A percentile compares a stretch with the other conserved stretches of the same genome.
Conservation (phyloP, 2,888 invertebrate species). For the Steinernema scapterisci region DNA sequence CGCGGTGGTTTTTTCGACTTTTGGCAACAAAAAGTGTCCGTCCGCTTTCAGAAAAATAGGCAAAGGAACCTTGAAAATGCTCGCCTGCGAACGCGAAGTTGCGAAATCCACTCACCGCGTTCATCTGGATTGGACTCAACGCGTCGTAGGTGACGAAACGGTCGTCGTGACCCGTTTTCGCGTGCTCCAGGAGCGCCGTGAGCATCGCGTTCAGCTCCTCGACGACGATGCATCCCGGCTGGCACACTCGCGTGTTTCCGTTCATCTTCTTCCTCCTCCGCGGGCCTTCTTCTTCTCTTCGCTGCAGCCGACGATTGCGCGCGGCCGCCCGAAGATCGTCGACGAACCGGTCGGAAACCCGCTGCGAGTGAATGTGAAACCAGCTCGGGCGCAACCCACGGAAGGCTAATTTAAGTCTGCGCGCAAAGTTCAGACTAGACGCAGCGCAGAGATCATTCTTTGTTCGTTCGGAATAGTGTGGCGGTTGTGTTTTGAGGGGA, state of each 20-base stretch:
- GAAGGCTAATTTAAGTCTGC: neutral
- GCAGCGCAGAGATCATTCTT: neutral
- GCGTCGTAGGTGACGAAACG: neutral
- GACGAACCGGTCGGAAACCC: constrained; percentile 11
- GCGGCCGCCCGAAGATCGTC: neutral
- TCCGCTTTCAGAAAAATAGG: too few relatives aligned
- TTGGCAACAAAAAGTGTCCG: too few relatives aligned
- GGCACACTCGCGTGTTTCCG: constrained; percentile 9
- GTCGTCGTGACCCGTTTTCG: neutral
- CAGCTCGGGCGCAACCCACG: neutral
- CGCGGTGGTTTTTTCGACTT: too few relatives aligned
- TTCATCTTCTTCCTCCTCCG: neutral
- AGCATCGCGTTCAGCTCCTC: constrained; percentile 6
- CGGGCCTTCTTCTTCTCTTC: neutral
- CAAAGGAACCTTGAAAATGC: too few relatives aligned
- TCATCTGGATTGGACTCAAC: neutral
- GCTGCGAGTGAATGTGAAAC: neutral
- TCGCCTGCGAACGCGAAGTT: too few relatives aligned
- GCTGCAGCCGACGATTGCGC: neutral
- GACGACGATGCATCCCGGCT: constrained; percentile 4
- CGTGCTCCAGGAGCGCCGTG: neutral
- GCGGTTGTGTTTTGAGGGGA: neutral
- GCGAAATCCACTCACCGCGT: neutral
- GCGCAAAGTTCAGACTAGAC: neutral
- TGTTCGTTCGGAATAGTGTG: neutral